phyloP scores from a whole-genome alignment of 2,113 vertebrate genomes.

The Carlito syrichta region DNA sequence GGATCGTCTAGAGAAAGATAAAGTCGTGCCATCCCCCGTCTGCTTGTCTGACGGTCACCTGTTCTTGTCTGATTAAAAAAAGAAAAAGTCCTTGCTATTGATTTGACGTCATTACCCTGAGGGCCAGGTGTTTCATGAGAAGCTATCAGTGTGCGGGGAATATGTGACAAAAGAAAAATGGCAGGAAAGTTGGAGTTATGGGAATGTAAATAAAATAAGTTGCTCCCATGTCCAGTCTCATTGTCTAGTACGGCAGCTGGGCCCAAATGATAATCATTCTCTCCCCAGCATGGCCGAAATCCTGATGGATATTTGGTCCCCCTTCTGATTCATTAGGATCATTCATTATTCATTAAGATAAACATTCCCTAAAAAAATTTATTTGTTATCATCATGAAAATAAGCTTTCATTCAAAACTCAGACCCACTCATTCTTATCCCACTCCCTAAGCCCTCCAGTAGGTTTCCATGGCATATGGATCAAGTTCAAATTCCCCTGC shows the following conservation, averaged over 20 bases:
- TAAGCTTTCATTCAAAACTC: background rate
- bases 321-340: background rate
- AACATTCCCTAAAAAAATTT: background rate
- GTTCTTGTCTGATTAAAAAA: no score
- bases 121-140: background rate
- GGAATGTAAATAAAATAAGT: background rate
- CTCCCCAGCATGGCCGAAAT: background rate
- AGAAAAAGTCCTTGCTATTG: background rate
- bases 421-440: background rate
- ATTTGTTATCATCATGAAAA: background rate
- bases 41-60: background rate
- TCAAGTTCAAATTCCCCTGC: background rate
- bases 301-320: background rate
- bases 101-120: background rate
- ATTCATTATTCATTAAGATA: background rate
- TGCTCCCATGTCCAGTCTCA: background rate
- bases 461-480: fast-evolving
- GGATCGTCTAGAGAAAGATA: background rate
- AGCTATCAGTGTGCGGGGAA: background rate
- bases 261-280: background rate
- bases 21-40: background rate
- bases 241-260: background rate
- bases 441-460: background rate
- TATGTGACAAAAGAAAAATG: background rate
- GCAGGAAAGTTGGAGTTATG: background rate